A percentile compares a stretch with the other conserved stretches of the same genome.
phyloP scores from a whole-genome alignment of 1,140 invertebrate species.

The Heliconius hermathena region DNA sequence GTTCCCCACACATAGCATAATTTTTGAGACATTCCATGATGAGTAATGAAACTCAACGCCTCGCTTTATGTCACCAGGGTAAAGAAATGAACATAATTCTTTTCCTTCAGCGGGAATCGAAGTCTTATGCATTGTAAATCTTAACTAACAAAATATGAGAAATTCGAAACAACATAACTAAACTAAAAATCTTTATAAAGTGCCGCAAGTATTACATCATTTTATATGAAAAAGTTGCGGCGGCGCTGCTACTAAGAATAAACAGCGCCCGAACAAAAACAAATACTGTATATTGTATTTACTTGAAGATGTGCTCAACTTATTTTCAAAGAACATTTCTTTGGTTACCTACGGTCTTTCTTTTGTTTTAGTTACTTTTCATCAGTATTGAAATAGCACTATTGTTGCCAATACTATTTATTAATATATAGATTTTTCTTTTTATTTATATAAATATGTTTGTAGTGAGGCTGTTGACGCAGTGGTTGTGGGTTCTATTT shows the following conservation, averaged over 20 bases:
- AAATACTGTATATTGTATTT: slow-evolving; percentile 8
- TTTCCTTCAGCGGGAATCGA: no score
- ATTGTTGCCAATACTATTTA: not conserved
- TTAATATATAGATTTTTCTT: not conserved
- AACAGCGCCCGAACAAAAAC: slow-evolving; percentile 2
- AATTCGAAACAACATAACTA: not conserved
- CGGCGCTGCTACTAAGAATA: not conserved
- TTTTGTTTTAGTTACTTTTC: not conserved
- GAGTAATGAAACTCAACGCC: no score
- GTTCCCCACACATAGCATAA: no score
- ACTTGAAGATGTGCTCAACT: not conserved
- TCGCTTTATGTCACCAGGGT: no score
- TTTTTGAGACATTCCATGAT: no score
- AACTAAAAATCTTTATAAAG: slow-evolving; percentile 2
- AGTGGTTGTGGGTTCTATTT: no score
- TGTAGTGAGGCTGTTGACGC: no score
- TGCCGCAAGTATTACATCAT: not conserved
- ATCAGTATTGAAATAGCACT: not conserved
- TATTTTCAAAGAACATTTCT: slow-evolving; percentile 1
- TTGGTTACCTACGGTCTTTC: not conserved
- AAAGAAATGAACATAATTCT: no score
- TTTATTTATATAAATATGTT: not conserved
- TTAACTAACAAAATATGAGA: not conserved
- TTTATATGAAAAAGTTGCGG: not conserved
- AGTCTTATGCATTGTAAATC: not conserved